A percentile compares a stretch with the other conserved stretches of the same genome.
These are phyloP conservation scores for Taphrorychus bicolor DNA, from an alignment of 2,888 invertebrate genomes.

Conservation along the genomic window DNA sequence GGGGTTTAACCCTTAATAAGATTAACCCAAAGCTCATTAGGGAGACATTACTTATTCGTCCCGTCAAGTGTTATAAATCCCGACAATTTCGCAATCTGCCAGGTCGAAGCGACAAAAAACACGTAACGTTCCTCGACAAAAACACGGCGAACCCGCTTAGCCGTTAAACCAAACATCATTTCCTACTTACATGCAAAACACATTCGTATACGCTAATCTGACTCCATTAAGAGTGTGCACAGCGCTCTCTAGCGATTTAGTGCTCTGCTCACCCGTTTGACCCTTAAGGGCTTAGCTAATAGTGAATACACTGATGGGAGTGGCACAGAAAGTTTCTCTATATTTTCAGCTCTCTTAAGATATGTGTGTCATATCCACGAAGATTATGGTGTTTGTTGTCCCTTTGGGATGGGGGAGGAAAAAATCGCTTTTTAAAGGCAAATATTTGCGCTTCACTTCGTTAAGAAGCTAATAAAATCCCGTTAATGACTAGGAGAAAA, in stretches of 20 bases:
- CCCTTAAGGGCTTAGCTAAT: constrained; percentile 4
- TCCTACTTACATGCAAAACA: constrained; percentile 61
- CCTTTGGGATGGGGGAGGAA: no score
- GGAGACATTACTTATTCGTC: constrained; percentile 27
- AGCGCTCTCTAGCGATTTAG: constrained; percentile 31
- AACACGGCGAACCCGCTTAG: constrained; percentile 56
- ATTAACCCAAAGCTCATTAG: constrained; percentile 39
- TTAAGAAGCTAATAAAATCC: constrained; percentile 14
- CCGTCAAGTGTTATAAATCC: constrained; percentile 41
- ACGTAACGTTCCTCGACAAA: constrained; percentile 49
- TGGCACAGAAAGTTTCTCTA: background rate
- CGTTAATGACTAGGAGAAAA: constrained; percentile 46
- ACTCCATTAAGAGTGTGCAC: constrained; percentile 51
- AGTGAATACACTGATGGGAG: background rate
- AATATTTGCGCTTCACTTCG: background rate
- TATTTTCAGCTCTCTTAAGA: background rate
- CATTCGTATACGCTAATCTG: constrained; percentile 60
- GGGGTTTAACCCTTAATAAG: constrained; percentile 34
- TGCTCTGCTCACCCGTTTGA: constrained; percentile 11
- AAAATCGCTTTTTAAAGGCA: background rate
- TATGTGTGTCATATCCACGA: background rate
- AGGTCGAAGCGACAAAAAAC: constrained; percentile 44
- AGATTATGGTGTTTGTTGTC: no score
- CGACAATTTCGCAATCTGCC: constrained; percentile 38
- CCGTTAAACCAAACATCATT: constrained; percentile 62